Evolutionary conservation across 2,113 vertebrate genomes (phyloP).

Genomic region (Gulo gulo): DNA sequence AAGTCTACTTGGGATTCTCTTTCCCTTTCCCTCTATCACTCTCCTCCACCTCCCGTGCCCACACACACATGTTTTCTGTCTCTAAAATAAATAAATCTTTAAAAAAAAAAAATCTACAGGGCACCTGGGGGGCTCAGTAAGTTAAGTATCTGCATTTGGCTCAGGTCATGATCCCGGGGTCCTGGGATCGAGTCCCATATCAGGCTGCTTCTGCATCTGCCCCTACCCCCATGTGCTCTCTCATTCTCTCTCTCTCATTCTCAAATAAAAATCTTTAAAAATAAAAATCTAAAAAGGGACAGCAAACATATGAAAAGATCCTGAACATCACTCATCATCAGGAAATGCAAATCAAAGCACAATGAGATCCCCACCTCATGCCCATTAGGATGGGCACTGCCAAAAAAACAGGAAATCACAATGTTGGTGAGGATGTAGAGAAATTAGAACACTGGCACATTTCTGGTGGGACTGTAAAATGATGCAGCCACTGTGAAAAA

Average conservation of each 20-base stretch:
- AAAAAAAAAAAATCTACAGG: not conserved
- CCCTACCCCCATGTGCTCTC: too few relatives aligned
- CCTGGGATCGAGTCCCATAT: too few relatives aligned
- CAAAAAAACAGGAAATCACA: not conserved
- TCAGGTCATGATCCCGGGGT: too few relatives aligned
- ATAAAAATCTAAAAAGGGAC: not conserved
- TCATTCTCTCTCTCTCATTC: not conserved
- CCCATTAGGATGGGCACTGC: not conserved
- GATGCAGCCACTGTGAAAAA: not conserved
- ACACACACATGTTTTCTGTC: not conserved
- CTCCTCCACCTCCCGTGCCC: too few relatives aligned
- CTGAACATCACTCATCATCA: not conserved
- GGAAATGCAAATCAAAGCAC: not conserved
- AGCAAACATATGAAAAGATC: not conserved
- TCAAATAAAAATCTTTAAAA: not conserved
- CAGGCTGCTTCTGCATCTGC: too few relatives aligned
- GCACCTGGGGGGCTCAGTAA: too few relatives aligned
- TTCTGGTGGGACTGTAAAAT: not conserved
- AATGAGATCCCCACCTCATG: not conserved
- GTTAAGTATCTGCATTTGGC: too few relatives aligned
- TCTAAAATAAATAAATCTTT: not conserved
- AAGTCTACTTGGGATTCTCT: not conserved
- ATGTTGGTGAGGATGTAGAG: not conserved
- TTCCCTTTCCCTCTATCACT: not conserved
- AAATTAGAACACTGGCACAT: not conserved